Base-by-base conservation (phyloP, 2,888 invertebrate genomes). In the Desoria tigrina region DNA sequence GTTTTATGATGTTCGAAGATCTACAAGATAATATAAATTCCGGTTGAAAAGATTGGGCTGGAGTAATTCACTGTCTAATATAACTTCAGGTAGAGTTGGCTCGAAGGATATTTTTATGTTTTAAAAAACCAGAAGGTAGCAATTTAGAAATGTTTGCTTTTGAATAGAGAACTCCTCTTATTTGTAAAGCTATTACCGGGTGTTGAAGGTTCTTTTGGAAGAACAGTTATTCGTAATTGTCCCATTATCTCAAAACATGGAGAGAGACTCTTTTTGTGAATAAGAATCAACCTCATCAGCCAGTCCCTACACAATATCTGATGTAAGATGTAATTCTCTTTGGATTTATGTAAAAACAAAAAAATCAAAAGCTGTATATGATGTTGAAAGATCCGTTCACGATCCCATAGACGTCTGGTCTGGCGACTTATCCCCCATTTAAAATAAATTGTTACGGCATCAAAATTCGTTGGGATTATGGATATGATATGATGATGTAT, bases 181-280 rank as follows among this genome's bases (percentile, higher is more conserved):
- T 32, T 27, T 32, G 53, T 28, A 51, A 49, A 61, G 39, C 28
- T 55, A 55, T 51, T 51, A 51, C 26, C 32, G 32, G 21, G 55
- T 55, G 32, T 55, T 55, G 55, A 55, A 28, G 55, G 26, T 39
- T 39, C 26, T n/a, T 54, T 42, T 24, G 42, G 53, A 50, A 61
- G 49, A 42, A 55, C 62, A 62, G 62, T 56, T 62, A 62, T 23
- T 62, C 50, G 42, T 56, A 62, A 62, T 62, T 62, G 62, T 37
- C 42, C 51, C 24, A 51, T 51, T 51, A 51, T 51, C 23, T 51
- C 51, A 18, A 23, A 51, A 2, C 32, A 32, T 32, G 11, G 6
- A 45, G 16, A 16, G 39, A 11, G 39, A 9, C 16, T 39, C 39
- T 18, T n/a, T 6, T 6, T 21, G n/a, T 45, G n/a, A 45, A 45